phyloP scores from a whole-genome alignment of 2,888 invertebrate genomes.

The Bursaphelenchus okinawaensis region DNA sequence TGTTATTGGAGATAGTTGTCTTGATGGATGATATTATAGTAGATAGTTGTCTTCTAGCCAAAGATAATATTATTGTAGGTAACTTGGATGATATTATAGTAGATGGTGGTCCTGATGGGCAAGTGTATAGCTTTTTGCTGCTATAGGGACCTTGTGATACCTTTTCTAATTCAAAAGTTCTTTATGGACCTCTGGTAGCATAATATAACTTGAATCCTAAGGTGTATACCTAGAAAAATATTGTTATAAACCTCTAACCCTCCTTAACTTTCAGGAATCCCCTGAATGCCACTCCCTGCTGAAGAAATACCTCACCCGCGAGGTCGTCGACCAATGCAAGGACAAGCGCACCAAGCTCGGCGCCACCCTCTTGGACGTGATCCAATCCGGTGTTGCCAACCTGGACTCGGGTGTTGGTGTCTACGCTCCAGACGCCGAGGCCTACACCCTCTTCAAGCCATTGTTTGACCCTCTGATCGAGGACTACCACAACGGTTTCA shows the following conservation, averaged over 20 bases:
- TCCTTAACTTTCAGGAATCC: conserved; percentile 36
- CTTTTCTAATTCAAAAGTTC: no score
- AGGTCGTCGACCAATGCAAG: conserved; percentile 66
- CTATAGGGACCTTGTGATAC: no score
- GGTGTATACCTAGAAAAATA: no score
- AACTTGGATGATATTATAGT: no score
- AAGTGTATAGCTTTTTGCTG: no score
- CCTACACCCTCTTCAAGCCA: conserved; percentile 83
- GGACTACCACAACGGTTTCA: conserved; percentile 81
- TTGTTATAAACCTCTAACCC: background rate
- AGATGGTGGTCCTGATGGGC: no score
- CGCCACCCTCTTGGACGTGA: conserved; percentile 83
- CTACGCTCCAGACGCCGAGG: conserved; percentile 69
- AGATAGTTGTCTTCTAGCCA: no score
- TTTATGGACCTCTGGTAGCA: background rate
- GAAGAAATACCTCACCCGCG: conserved; percentile 74
- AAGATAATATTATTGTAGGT: no score
- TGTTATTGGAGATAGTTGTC: no score
- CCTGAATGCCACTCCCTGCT: conserved; percentile 84
- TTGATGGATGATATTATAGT: no score
- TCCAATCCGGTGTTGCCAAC: conserved; percentile 79
- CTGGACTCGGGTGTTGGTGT: conserved; percentile 92
- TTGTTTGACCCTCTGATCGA: conserved; percentile 93
- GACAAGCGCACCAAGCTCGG: conserved; percentile 86
- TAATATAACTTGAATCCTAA: no score